Percentiles rank a stretch among this genome's conserved stretches.
Evolutionary conservation across 2,888 invertebrate genomes (phyloP).

Genomic region (Doris montereyensis): DNA sequence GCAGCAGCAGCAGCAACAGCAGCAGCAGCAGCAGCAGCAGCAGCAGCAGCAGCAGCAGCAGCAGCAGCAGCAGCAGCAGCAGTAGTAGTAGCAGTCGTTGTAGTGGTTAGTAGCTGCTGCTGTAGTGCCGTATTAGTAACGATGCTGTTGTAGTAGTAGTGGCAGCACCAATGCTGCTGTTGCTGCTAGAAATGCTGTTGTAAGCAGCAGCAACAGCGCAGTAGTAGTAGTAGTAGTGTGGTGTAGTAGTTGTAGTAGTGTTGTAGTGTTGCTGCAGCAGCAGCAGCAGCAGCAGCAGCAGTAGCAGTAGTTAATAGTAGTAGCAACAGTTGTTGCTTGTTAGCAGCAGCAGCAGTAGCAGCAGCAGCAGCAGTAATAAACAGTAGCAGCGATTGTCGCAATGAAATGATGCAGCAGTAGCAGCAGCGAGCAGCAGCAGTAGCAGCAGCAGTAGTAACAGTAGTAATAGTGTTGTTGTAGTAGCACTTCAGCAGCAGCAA

Average conservation of each 20-base stretch:
- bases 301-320: conserved; percentile 16
- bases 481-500: background rate
- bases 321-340: background rate
- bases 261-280: too few relatives aligned
- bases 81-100: conserved; percentile 2
- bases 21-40: conserved; percentile 16
- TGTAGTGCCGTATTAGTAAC: too few relatives aligned
- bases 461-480: background rate
- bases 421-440: conserved; percentile 1
- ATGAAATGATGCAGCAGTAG: conserved; percentile 16
- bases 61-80: conserved; percentile 23
- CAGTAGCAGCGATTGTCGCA: conserved; percentile 2
- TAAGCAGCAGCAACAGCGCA: background rate
- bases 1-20: conserved; percentile 22
- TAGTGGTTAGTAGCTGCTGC: background rate
- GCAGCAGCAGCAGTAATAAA: conserved; percentile 21
- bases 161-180: too few relatives aligned
- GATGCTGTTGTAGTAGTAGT: too few relatives aligned
- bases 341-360: conserved; percentile 29
- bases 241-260: background rate
- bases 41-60: conserved; percentile 11
- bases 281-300: conserved; percentile 18
- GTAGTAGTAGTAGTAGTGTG: background rate
- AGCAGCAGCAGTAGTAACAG: background rate
- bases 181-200: too few relatives aligned